These are phyloP conservation scores for Ara ararauna DNA, from an alignment of 2,797 vertebrate genomes.

Conservation along the genomic window DNA sequence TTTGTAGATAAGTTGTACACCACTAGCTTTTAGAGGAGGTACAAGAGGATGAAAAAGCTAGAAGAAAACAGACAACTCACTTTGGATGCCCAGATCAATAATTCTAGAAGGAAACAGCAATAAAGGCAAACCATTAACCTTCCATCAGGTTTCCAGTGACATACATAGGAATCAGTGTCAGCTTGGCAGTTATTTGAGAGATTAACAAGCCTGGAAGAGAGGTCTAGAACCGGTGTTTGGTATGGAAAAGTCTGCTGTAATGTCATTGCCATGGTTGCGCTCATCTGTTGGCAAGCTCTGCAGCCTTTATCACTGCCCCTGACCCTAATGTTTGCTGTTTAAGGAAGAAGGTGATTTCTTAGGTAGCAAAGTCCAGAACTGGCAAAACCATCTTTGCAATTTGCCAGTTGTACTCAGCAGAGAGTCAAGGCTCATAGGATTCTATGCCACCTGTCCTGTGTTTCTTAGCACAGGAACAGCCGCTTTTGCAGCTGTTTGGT, in stretches of 20 bases:
- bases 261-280: not conserved
- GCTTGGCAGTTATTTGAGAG: not conserved
- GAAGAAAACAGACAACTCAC: not conserved
- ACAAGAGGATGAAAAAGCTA: not conserved
- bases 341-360: not conserved
- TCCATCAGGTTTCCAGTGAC: not conserved
- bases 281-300: not conserved
- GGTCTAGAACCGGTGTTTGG: not conserved
- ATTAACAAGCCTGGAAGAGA: not conserved
- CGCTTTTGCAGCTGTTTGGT: not conserved
- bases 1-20: not conserved
- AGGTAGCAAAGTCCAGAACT: not conserved
- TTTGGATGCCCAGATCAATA: not conserved
- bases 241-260: not conserved
- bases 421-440: not conserved
- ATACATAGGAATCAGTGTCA: not conserved
- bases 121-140: not conserved
- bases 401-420: not conserved
- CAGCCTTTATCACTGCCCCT: not conserved
- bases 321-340: not conserved
- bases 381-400: not conserved
- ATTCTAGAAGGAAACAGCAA: not conserved
- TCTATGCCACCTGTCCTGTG: not conserved
- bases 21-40: not conserved
- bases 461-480: not conserved